Conservation (phyloP, 2,113 vertebrate genomes). For the Leuciscus idus region DNA sequence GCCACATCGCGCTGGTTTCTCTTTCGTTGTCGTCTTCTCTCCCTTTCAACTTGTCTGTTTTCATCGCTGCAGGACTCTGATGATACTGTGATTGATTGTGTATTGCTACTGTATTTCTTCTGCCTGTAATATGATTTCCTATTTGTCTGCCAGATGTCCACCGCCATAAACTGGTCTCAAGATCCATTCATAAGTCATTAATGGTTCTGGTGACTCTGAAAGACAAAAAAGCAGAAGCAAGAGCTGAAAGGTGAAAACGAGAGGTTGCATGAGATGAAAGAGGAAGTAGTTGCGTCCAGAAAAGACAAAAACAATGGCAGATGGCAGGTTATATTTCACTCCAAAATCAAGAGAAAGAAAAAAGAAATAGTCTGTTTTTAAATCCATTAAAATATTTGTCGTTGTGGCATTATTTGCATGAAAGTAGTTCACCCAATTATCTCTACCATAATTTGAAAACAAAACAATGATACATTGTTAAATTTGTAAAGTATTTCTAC, state of each 20-base stretch:
- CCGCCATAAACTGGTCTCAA: neutral
- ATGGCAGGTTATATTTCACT: neutral
- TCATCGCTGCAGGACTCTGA: constrained; percentile 57
- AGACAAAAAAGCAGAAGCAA: neutral
- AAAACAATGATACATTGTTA: neutral
- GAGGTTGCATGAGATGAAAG: neutral
- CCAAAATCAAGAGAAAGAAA: neutral
- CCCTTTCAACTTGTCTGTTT: constrained; percentile 17
- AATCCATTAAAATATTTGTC: neutral
- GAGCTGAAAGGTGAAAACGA: neutral
- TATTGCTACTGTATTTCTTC: constrained; percentile 68
- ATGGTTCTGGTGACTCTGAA: neutral
- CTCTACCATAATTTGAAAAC: neutral
- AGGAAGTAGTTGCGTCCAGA: neutral
- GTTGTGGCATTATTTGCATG: neutral
- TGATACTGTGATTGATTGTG: constrained; percentile 67
- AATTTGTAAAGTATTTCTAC: neutral
- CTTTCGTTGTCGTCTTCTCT: constrained; percentile 1
- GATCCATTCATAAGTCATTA: neutral
- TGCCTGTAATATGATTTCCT: constrained; percentile 10
- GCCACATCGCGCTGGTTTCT: neutral
- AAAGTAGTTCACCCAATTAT: neutral
- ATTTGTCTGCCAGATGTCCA: neutral
- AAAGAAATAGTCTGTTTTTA: neutral
- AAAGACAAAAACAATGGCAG: neutral